Evolutionary conservation across 2,797 vertebrate genomes (phyloP), one percentile per base, ranked within the genome.

Genomic region (Cirrhinus molitorella): DNA sequence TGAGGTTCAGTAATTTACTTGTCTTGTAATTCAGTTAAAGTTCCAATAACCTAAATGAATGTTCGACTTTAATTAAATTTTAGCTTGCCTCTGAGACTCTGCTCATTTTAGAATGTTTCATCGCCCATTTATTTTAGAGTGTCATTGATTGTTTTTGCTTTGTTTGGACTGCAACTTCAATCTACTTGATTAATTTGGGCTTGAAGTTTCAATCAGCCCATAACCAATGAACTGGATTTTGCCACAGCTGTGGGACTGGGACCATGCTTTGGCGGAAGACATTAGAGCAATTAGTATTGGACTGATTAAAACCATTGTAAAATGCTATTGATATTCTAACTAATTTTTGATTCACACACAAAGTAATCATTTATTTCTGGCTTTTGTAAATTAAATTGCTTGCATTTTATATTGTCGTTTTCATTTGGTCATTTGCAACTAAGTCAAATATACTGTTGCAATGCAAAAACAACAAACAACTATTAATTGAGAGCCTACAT

Each of bases 1-100:
- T 63, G 43, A 63, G 80, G 80, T 81, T 59, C 70, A 71, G 40
- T 81, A 63, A 73, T 40, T 61, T 77, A 45, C 40, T 77, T 63
- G 23, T 63, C 55, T 31, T 31, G 40, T 77, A 77, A 61, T 47
- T 77, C 40, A 77, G 57, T 77, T 77, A 63, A 77, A 77, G 57
- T 31, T 61, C 40, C 57, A 77, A 77, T 77, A 77, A 77, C 74
- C 74, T 63, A 61, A 77, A 77, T 63, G 17, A 61, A 77, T 63
- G 55, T 77, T 45, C 8, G 57, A 63, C 23, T 77, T 61, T 75
- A 75, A 77, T 77, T 77, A 21, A 14, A 61, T 61, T 77, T 77
- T 21, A 63, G 57, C 57, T 45, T 63, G 28, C 68, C 55, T 73
- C 55, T 40, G 80, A 81, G 55, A 75, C 53, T 40, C 31, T 34